phyloP scores from a whole-genome alignment of 2,113 vertebrate species.

The Pituophis catenifer region DNA sequence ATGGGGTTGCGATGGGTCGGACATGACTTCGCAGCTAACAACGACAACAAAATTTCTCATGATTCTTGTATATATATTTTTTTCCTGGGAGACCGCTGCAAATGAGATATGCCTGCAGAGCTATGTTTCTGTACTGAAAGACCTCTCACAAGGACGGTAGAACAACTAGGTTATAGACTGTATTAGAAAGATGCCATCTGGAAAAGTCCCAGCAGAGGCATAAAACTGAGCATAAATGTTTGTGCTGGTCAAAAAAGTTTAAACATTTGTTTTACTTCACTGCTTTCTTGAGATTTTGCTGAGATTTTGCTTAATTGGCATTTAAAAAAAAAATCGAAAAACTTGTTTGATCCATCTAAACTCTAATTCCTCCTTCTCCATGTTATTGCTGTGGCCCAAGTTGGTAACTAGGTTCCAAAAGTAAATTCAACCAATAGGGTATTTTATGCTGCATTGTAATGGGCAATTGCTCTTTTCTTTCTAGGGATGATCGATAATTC shows the following conservation, averaged over 20 bases:
- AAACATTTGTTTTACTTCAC: conserved; percentile 2
- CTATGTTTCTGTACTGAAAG: not conserved
- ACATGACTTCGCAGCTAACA: no score
- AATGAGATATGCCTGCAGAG: not conserved
- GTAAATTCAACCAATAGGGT: not conserved
- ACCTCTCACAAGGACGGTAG: not conserved
- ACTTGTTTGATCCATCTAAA: no score
- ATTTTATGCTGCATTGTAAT: not conserved
- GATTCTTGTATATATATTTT: not conserved
- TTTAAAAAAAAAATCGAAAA: no score
- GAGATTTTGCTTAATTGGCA: no score
- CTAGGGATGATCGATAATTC: conserved; percentile 84
- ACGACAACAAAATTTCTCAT: not conserved
- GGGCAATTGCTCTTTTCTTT: conserved; percentile 53
- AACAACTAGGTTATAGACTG: not conserved
- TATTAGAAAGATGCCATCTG: not conserved
- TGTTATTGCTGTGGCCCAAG: conserved; percentile 21
- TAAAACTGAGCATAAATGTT: not conserved
- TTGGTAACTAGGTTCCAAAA: not conserved
- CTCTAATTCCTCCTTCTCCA: not conserved
- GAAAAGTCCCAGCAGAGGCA: not conserved
- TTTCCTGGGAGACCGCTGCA: not conserved
- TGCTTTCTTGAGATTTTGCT: not conserved
- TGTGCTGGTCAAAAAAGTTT: not conserved
- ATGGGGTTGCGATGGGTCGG: no score